Evolutionary conservation across 2,888 invertebrate genomes (phyloP).

Genomic region (Amiota communis): DNA sequence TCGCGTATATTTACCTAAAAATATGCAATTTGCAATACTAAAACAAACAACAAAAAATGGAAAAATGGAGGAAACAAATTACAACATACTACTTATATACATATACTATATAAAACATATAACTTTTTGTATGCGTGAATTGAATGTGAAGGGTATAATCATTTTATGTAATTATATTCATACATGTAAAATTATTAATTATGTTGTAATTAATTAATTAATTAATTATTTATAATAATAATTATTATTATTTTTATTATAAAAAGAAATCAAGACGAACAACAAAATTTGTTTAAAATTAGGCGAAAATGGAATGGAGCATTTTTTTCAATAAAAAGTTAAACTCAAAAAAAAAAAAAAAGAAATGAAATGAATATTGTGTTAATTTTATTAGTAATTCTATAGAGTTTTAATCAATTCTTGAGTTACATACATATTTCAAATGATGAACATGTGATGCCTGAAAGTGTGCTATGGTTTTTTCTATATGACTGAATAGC

Average conservation of each 20-base stretch:
- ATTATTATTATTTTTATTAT: conserved; percentile 13
- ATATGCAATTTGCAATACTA: conserved; percentile 60
- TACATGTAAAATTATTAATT: conserved; percentile 65
- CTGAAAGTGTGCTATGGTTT: too few species aligned
- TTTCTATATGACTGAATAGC: too few species aligned
- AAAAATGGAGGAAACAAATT: not conserved
- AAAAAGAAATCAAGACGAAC: conserved; percentile 40
- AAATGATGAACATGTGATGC: too few species aligned
- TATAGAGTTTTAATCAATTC: too few species aligned
- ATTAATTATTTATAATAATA: conserved; percentile 38
- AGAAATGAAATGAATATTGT: not conserved
- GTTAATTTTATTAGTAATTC: not conserved
- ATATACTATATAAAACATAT: too few species aligned
- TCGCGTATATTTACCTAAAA: conserved; percentile 28
- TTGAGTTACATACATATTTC: too few species aligned
- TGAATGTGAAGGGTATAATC: conserved; percentile 43
- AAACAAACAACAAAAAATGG: not conserved
- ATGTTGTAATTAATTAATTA: conserved; percentile 44
- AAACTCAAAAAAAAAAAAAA: conserved; percentile 36
- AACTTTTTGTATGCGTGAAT: conserved; percentile 56
- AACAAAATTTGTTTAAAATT: conserved; percentile 59
- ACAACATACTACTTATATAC: not conserved
- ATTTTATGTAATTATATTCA: conserved; percentile 54
- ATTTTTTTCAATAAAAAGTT: conserved; percentile 64
- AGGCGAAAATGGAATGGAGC: conserved; percentile 63